Conservation (phyloP, 2,113 vertebrate genomes). For the Falcunculus frontatus region DNA sequence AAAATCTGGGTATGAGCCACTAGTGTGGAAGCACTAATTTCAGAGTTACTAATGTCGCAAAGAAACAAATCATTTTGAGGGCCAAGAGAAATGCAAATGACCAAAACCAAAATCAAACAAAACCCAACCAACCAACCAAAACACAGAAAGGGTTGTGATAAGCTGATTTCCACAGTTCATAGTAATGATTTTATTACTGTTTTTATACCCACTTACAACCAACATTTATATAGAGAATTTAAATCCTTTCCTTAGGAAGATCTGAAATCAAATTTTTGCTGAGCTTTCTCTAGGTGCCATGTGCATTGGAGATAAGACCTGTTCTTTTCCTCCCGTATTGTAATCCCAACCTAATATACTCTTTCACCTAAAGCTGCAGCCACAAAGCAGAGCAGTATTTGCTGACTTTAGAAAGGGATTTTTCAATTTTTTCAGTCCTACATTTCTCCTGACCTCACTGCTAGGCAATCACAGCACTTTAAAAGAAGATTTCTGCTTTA, state of each 20-base stretch:
- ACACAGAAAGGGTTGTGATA: not conserved
- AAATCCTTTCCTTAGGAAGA: not conserved
- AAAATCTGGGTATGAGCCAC: not conserved
- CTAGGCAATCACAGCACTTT: not conserved
- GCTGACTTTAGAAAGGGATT: not conserved
- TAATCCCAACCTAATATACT: not conserved
- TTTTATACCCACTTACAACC: not conserved
- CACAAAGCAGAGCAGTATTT: not conserved
- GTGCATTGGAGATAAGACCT: not conserved
- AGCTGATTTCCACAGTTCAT: not conserved
- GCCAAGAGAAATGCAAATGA: not conserved
- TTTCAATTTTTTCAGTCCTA: not conserved
- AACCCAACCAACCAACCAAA: not conserved
- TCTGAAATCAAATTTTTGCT: not conserved
- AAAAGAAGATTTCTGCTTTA: not conserved
- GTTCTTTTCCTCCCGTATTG: not conserved
- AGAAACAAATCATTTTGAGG: not conserved
- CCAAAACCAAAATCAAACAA: not conserved
- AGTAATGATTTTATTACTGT: not conserved
- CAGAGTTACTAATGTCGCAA: not conserved
- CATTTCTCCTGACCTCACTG: not conserved
- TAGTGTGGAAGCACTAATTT: not conserved
- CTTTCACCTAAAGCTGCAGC: not conserved
- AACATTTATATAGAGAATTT: not conserved
- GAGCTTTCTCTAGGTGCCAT: not conserved